A percentile compares a stretch with the other conserved stretches of the same genome.
Conservation (phyloP, 2,797 vertebrate genomes). For the Decapterus maruadsi region DNA sequence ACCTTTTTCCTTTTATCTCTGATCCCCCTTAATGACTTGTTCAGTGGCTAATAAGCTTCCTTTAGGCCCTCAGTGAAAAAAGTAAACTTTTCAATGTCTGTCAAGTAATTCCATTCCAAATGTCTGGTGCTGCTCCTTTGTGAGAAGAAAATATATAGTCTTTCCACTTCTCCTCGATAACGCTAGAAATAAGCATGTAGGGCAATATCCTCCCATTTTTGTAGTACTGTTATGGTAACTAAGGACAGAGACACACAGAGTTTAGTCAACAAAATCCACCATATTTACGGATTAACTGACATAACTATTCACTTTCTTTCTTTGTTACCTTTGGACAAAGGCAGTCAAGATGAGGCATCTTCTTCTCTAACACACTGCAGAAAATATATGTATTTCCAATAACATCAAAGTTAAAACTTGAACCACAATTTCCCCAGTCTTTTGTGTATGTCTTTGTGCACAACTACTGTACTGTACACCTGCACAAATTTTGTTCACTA, state of each 20-base stretch:
- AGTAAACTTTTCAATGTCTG: conserved; percentile 2
- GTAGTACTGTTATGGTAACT: no score
- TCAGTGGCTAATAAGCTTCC: background rate
- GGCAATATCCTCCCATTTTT: no score
- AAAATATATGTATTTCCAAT: background rate
- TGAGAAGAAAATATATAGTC: background rate
- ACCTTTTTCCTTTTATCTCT: background rate
- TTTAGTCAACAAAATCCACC: background rate
- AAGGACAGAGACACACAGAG: no score
- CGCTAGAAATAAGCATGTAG: no score
- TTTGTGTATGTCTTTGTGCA: background rate
- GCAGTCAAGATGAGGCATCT: background rate
- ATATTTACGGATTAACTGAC: background rate
- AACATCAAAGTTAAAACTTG: background rate
- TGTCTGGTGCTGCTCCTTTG: background rate
- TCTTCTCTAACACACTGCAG: background rate
- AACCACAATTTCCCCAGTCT: background rate
- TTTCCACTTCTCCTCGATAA: background rate
- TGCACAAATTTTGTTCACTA: background rate
- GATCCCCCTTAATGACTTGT: conserved; percentile 2
- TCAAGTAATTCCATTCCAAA: conserved; percentile 6
- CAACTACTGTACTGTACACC: background rate
- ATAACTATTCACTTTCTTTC: background rate
- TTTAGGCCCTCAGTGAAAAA: background rate
- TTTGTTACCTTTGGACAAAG: background rate